Evolutionary conservation across 2,113 vertebrate species (phyloP), one percentile per base, ranked within the genome.

Genomic region (Rhombomys opimus): DNA sequence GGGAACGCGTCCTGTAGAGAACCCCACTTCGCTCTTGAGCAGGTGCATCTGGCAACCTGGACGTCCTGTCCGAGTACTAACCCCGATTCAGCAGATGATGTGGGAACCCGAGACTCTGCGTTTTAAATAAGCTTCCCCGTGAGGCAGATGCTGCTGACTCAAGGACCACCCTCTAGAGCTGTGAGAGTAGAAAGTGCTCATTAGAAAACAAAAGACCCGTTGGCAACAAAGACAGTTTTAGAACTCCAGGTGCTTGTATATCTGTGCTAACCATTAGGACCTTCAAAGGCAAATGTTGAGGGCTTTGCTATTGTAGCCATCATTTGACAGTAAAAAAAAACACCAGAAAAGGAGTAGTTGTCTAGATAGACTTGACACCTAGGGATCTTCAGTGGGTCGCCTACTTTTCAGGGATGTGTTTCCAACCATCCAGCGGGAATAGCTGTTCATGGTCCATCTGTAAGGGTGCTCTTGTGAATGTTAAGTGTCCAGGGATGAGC

Each of bases 401-500:
- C 80, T 67, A 63, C 46, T 57, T 27, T 90, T 87, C 25, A 50
- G 61, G 76, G 72, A 93, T 89, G 54, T 96, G 59, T 92, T 85
- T 91, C 54, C 72, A 72, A 65, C 41, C 67, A 41, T 61, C 30
- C 22, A 67, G 27, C 93, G 30, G 50, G 82, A 89, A 61, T 52
- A 86, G 88, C 75, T 96, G 57, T 67, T 88, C 30, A 75, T 59
- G 30, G 25, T 35, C 75, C 70, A 12, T 63, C 41, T 61, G 12
- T 54, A 59, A 30, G 65, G 27, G 80, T 87, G 12, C 32, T 92
- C 35, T 94, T 38, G 5, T 81, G 38, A 50, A 85, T 67, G 25
- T 91, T 35, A 59, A 92, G 65, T 7, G 87, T 68, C 32, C 73
- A 20, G 70, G 52, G 50, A 65, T 78, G 41, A 61, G 78, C 27